Percentiles rank a stretch among this genome's conserved stretches.
Conservation (phyloP, 2,888 invertebrate genomes). For the Limnephilus lunatus region DNA sequence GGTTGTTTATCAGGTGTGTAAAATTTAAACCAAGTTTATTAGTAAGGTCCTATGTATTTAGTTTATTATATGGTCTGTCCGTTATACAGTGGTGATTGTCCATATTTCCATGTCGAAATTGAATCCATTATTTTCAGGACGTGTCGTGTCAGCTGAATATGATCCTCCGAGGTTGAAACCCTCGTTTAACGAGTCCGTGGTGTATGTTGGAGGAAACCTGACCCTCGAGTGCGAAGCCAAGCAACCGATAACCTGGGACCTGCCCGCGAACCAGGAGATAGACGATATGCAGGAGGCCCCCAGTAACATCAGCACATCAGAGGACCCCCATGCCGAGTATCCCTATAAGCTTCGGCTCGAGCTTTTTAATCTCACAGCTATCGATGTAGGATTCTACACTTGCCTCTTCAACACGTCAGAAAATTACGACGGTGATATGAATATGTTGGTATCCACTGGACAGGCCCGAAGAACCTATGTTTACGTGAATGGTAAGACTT, state of each 20-base stretch:
- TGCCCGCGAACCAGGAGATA: conserved; percentile 47
- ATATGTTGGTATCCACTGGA: conserved; percentile 69
- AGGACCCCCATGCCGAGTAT: conserved; percentile 68
- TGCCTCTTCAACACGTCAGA: conserved; percentile 73
- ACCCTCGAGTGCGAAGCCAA: conserved; percentile 74
- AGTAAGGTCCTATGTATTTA: neutral
- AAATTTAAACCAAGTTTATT: no score
- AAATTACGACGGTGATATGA: conserved; percentile 68
- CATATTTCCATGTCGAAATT: neutral
- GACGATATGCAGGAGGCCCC: conserved; percentile 52
- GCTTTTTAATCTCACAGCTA: conserved; percentile 73
- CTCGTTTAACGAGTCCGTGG: conserved; percentile 69
- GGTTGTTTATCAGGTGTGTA: no score
- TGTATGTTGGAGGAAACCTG: conserved; percentile 70
- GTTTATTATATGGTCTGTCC: neutral
- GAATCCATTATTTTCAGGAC: conserved; percentile 46
- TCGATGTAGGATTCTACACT: conserved; percentile 78
- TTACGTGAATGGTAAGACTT: conserved; percentile 76
- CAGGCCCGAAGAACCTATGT: conserved; percentile 75
- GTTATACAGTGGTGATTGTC: neutral
- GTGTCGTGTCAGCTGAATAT: conserved; percentile 38
- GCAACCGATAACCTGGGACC: conserved; percentile 72
- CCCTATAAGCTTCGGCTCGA: conserved; percentile 74
- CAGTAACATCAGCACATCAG: conserved; percentile 52
- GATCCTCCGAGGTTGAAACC: conserved; percentile 71